Evolutionary conservation across 2,888 invertebrate species (phyloP).

Genomic region (Eremobia ochroleuca): DNA sequence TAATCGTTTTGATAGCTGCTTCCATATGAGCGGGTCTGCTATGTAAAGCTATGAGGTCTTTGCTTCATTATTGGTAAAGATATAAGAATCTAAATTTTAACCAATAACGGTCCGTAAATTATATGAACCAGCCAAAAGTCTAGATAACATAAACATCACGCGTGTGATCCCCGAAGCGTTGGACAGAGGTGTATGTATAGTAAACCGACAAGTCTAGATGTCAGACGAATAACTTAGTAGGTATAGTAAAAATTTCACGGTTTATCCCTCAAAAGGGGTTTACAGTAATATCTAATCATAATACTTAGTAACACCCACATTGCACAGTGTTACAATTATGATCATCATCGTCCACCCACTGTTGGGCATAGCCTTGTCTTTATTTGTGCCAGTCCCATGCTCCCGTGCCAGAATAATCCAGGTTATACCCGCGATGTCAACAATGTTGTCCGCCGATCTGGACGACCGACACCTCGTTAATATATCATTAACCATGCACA

Average conservation of each 20-base stretch:
- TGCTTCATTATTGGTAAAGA: too few relatives aligned
- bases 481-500: background rate
- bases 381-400: background rate
- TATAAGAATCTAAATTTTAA: too few relatives aligned
- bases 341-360: background rate
- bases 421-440: background rate
- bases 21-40: too few relatives aligned
- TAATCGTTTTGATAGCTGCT: too few relatives aligned
- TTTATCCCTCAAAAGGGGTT: background rate
- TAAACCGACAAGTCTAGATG: background rate
- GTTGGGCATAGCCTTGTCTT: background rate
- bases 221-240: background rate
- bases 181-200: background rate
- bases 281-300: background rate
- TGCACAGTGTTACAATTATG: background rate
- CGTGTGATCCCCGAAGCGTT: background rate
- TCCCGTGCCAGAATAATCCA: background rate
- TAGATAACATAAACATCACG: background rate
- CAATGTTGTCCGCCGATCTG: background rate
- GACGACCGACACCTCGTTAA: background rate
- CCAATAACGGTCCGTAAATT: too few relatives aligned
- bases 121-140: too few relatives aligned
- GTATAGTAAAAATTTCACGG: background rate
- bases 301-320: background rate
- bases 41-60: too few relatives aligned